Base-by-base conservation (phyloP, 1,140 invertebrate species). In the Chlorops oryzae region DNA sequence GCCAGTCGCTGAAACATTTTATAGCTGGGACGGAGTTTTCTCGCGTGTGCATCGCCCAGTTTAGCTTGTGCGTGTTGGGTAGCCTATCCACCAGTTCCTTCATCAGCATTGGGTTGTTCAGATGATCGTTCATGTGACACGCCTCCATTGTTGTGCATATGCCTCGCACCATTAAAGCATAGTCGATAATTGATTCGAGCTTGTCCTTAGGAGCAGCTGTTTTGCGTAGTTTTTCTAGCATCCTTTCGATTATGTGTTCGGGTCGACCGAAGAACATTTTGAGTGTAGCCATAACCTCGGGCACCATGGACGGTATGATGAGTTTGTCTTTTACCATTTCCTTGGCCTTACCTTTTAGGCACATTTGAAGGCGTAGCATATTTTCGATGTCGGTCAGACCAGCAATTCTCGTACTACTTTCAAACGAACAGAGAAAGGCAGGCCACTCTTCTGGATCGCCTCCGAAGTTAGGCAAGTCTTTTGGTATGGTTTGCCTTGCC, bases 91-190 rank as follows among this genome's bases (percentile, higher is more conserved):
- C 25, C 15, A 49, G 21, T 27, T 9, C 22, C n/a, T 49, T 49
- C 3, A 41, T 25, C 9, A 49, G 25, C 15, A 49, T 5, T 7
- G 37, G 47, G 12, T 49, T 49, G 17, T 32, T 39, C 9, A 49
- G 32, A 21, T 50, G 39, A 18, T 38, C 38, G 20, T 13, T 22
- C 47, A 50, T 21, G 7, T 50, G 9, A 15, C 24, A 50, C 7
- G 38, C 39, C 23, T 50, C 47, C 47, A 50, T 50, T 18, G 37
- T 50, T 3, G 39, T 18, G 20, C 38, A 50, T n/a, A 50, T 41
- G 23, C 42, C 42, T 42, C 20, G 18, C 6, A 50, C 22, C 13
- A 27, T 32, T 9, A 50, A 20, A n/a, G 47, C 23, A 39, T 40
- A 49, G 21, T 49, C 37, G 21, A 49, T 41, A n/a, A 49, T 40